Conservation (phyloP, 2,888 invertebrate genomes). For the Troides helena region DNA sequence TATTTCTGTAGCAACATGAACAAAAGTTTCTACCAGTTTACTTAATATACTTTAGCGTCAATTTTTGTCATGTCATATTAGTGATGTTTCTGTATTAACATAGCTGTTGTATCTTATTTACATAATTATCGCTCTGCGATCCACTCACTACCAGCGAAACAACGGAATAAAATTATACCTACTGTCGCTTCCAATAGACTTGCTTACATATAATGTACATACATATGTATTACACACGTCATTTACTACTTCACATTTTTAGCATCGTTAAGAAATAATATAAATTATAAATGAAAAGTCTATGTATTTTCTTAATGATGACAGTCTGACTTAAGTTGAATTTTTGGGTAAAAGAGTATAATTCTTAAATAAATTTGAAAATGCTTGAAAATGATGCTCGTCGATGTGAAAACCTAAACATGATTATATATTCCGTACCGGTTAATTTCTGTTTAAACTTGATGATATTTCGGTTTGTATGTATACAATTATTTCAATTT, state of each 20-base stretch:
- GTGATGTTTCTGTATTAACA: background rate
- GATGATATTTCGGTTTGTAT: no score
- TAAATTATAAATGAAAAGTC: no score
- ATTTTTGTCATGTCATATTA: slow-evolving; percentile 4
- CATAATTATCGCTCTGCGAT: slow-evolving; percentile 52
- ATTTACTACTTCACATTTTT: background rate
- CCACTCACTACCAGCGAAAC: slow-evolving; percentile 36
- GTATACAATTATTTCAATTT: no score
- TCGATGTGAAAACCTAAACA: no score
- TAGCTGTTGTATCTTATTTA: slow-evolving; percentile 41
- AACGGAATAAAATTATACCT: slow-evolving; percentile 5
- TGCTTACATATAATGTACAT: background rate
- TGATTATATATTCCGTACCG: no score
- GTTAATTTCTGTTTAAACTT: no score
- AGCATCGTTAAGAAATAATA: background rate
- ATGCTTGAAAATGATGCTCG: no score
- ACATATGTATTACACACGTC: background rate
- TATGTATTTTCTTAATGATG: no score
- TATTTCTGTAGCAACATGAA: background rate
- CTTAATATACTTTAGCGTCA: background rate
- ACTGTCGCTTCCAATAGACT: slow-evolving; percentile 9
- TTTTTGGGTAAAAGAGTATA: no score
- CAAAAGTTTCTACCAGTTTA: background rate
- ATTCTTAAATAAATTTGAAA: no score
- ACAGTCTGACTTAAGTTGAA: no score